Evolutionary conservation across 2,888 invertebrate species (phyloP), one percentile per base, ranked within the genome.

Genomic region (Ellobium chinense): DNA sequence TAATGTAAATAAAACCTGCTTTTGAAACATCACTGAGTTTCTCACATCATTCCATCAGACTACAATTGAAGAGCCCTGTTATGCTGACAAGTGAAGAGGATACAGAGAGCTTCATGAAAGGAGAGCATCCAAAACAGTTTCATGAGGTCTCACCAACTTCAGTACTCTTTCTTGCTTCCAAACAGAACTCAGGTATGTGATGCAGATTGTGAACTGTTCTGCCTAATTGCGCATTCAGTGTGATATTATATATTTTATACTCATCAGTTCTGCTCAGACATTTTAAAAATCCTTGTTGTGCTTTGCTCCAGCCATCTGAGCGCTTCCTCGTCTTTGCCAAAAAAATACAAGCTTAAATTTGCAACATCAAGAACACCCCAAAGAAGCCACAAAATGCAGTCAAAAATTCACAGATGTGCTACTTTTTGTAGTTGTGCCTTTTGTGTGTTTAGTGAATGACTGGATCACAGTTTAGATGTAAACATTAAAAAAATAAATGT

Each of bases 121-220:
- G 86, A 27, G 76, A 75, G 34, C 78, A 83, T 62, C 84, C 85
- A 4, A 66, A 62, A 21, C 36, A 69, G 36, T 72, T 83, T 24
- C 70, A 75, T 5, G 58, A 70, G 7, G 76, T 84, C 36, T 78
- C 85, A 18, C 85, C 85, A 68, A 85, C 78, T 37, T 82, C 85
- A 66, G 87, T 87, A 1, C 76, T 86, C 12, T 83, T 86, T n/a
- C 82, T 86, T 68, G 84, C 86, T 73, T 81, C 81, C 29, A 68
- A 76, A 24, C 69, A 84, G 12, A 76, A 83, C 31, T 77, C 85
- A 75, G 79, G 84, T 80, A 74, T 27, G 29, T 62, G 24, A 24
- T 37, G 29, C 14, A 34, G 34, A 34, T 31, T 66, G n/a, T n/a
- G n/a, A n/a, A n/a, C n/a, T 66, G 37, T 72, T 68, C 14, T 27